Conservation (phyloP, 2,797 vertebrate species). For the Ctenopoma kingsleyae region DNA sequence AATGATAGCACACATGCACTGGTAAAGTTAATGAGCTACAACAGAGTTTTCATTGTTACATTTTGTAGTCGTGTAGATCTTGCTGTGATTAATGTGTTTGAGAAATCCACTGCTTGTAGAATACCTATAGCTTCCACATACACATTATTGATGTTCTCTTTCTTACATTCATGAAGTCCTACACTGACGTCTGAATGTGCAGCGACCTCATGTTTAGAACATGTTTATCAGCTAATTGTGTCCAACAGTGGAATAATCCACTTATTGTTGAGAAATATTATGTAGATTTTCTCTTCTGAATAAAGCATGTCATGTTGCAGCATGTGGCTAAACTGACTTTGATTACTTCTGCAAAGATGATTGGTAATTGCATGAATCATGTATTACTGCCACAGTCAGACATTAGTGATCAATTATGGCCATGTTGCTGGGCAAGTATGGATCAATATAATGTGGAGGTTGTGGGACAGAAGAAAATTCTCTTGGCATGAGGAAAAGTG, state of each 20-base stretch:
- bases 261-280: slow-evolving; percentile 16
- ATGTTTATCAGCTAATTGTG: background rate
- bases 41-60: background rate
- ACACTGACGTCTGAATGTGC: background rate
- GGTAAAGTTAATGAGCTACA: slow-evolving; percentile 34
- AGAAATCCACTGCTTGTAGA: background rate
- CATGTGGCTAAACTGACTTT: slow-evolving; percentile 44
- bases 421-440: slow-evolving; percentile 38
- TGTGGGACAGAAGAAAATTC: slow-evolving; percentile 13
- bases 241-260: slow-evolving; percentile 13
- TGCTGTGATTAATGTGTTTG: slow-evolving; percentile 11
- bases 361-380: slow-evolving; percentile 64
- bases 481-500: slow-evolving; percentile 8
- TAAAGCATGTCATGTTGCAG: slow-evolving; percentile 30
- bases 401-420: slow-evolving; percentile 66
- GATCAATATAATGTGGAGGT: slow-evolving; percentile 46
- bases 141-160: background rate
- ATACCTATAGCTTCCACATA: no score
- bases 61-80: background rate
- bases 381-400: slow-evolving; percentile 56
- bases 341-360: slow-evolving; percentile 62
- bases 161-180: background rate
- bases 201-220: background rate
- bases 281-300: slow-evolving; percentile 15
- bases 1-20: slow-evolving; percentile 1